Base-by-base conservation (phyloP, 2,797 vertebrate genomes). In the Danio jaintianensis region DNA sequence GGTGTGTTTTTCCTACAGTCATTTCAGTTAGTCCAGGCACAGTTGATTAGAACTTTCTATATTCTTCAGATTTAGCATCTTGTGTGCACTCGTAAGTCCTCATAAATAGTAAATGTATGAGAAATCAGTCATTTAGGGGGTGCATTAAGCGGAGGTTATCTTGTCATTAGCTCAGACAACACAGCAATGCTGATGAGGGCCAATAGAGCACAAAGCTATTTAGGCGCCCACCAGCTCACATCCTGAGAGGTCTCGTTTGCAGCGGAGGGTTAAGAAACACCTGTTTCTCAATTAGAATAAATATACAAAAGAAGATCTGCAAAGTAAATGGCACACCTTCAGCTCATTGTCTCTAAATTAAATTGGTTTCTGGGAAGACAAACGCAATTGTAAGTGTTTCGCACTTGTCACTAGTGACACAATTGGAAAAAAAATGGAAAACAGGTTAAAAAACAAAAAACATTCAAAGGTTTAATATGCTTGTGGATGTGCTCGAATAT, bases 21-120 rank as follows among this genome's bases (percentile, higher is more conserved):
- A 81, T 55, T 83, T 79, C 56, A 84, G 85, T 6, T 64, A 79
- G 87, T 82, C 82, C 77, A 71, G 80, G 85, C 78, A 78, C 75
- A 72, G 58, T 82, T 87, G 87, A 93, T 91, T 89, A 87, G 58
- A 85, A 75, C 66, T 85, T 81, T 64, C 83, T 85, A 85, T 84
- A 86, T 83, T 82, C 47, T 80, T 52, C 61, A 68, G 55, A 68
- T 74, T 84, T 83, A 86, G 82, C 45, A 67, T 89, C 86, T 87
- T 88, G 85, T 78, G 80, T 36, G 62, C 58, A 83, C 87, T 89
- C 88, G 64, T 89, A 86, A 88, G 83, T 86, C 70, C 83, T 88
- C 82, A 70, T 85, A 88, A 86, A 86, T 77, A 83, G 81, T 84
- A 84, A 83, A 80, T 62, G 81, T 82, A 83, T 84, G 82, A 88